Base-by-base conservation (phyloP, 2,113 vertebrate genomes). In the Chionomys nivalis region DNA sequence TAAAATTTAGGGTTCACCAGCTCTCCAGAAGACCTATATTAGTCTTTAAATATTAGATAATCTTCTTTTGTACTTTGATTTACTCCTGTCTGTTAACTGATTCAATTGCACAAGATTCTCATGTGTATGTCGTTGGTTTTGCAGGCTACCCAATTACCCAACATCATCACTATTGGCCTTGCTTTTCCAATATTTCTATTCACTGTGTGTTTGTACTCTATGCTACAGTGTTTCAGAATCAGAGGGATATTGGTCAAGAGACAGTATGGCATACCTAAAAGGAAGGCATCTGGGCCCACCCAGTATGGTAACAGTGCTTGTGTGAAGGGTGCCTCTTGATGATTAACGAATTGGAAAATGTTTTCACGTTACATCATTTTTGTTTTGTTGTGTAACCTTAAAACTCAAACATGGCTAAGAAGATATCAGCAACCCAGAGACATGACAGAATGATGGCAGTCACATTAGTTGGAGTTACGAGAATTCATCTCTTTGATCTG, bases 291-390 rank as follows among this genome's bases (percentile, higher is more conserved):
- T 73, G 23, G 31, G 19, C 19, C 58, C 58, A 5, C n/a, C 61
- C 88, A n/a, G 3, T 47, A 90, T 91, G 23, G n/a, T 75, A 49
- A 89, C 21, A 39, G 78, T 83, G 24, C 72, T 90, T 75, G 28
- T 63, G 0, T 58, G 47, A 87, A 36, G 49, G 82, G 55, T 96
- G 82, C 79, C 76, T 94, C 26, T 44, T 49, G 66, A 6, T 65
- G 24, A 83, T 96, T 63, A 44, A 44, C 44, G 17, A 12, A 28
- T 47, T 86, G 61, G 33, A 79, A 23, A 76, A 78, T 83, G 73
- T 79, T 78, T 96, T 95, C 23, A 44, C 73, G 47, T 63, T 72
- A 42, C 63, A 24, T 89, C 44, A 94, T 52, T 89, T 94, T 91
- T 65, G 70, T 66, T 97, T 97, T 28, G 14, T 47, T 70, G 0